Percentiles rank a stretch among this genome's conserved stretches.
Conservation (phyloP, 2,797 vertebrate genomes). For the Novumbra hubbsi region DNA sequence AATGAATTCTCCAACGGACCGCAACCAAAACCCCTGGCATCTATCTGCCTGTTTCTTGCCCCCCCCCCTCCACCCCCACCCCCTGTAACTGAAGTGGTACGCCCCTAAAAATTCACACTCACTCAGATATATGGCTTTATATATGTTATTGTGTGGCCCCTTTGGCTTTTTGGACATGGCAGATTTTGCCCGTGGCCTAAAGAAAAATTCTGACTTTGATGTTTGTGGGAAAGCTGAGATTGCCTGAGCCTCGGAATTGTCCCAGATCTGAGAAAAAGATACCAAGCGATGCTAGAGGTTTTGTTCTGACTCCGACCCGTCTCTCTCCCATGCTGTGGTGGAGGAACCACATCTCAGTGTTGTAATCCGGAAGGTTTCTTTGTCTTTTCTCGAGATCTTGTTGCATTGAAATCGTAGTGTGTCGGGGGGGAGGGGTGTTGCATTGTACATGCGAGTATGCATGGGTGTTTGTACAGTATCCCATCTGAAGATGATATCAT, state of each 20-base stretch:
- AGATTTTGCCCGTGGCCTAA: conserved; percentile 50
- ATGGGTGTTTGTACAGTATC: background rate
- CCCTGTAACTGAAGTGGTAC: background rate
- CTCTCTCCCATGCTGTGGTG: conserved; percentile 22
- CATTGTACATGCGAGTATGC: background rate
- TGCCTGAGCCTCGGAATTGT: conserved; percentile 65
- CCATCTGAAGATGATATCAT: conserved; percentile 1
- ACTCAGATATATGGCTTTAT: conserved; percentile 5
- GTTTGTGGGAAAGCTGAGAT: conserved; percentile 70
- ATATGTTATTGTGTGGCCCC: background rate
- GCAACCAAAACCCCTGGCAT: background rate
- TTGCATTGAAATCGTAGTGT: background rate
- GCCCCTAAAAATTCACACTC: conserved; percentile 26
- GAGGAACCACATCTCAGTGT: conserved; percentile 36
- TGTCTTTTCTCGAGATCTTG: conserved; percentile 4
- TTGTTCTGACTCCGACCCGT: conserved; percentile 2
- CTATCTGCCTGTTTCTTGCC: background rate
- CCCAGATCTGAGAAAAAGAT: conserved; percentile 67
- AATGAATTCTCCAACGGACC: conserved; percentile 21
- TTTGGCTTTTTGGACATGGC: conserved; percentile 37
- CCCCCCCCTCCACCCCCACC: too few relatives aligned
- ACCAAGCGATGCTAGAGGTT: conserved; percentile 52
- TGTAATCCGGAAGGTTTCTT: conserved; percentile 15
- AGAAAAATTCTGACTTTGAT: conserved; percentile 57
- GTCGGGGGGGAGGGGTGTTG: background rate